Base-by-base conservation (phyloP, 2,797 vertebrate species). In the Poecile montanus region DNA sequence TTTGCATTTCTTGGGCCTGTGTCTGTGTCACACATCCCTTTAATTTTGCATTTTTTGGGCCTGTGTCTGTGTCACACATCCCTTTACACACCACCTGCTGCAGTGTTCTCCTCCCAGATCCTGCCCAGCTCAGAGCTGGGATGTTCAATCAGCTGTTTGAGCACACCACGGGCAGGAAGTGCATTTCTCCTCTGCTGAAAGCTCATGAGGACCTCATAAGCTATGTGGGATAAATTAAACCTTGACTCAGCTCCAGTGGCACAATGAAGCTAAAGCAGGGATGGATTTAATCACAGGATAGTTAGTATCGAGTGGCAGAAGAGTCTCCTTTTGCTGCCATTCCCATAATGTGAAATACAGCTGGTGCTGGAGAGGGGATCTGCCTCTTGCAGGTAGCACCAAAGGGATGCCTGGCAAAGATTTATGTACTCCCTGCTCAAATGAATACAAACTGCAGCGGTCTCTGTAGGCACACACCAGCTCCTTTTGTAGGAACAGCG, bases 111-210 rank as follows among this genome's bases (percentile, higher is more conserved):
- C 56, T 82, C 27, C 71, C 67, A 42, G 10, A 58, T 5, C 44
- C 84, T 17, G 50, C 65, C 72, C 63, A 45, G 68, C 29, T 73
- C 72, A 32, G 77, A 72, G 74, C 32, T 2, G 8, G 62, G 47
- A 12, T 16, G 40, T 74, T 58, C 4, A 0, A 65, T 57, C 34
- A 44, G 27, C 51, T 85, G 10, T 61, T 40, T 32, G 63, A 54
- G 27, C 7, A 32, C 10, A 38, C 6, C 8, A 6, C 4, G 9
- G 48, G 32, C 56, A 67, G 0, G 2, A 14, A 26, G 16, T 1
- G 9, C 32, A 9, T 62, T 68, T 58, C 26, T 73, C 5, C 51
- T 56, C 84, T 9, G 36, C 47, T 25, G 26, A 27, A 62, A 80
- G 16, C 53, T 74, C 65, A 12, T 1, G 38, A 80, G 54, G 47